phyloP scores from a whole-genome alignment of 2,797 vertebrate genomes.

The Micrastur ruficollis region DNA sequence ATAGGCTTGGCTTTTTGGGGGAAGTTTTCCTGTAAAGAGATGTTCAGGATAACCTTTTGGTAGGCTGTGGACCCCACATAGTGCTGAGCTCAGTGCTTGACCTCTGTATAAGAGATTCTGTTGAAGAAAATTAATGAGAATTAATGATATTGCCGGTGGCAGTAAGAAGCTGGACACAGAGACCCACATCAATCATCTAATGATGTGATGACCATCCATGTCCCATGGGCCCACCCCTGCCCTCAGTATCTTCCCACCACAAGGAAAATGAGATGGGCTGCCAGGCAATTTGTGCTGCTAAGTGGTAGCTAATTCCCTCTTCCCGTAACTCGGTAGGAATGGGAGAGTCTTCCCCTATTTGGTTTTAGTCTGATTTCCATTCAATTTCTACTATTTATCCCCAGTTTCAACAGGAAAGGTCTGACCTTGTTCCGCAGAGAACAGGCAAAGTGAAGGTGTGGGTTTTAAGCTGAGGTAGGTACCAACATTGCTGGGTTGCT shows the following conservation, averaged over 20 bases:
- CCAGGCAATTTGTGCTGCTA: neutral
- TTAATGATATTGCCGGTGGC: neutral
- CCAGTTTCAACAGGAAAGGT: accelerated
- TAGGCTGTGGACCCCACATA: neutral
- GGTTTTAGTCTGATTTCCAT: neutral
- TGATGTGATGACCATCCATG: neutral
- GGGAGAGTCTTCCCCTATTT: neutral
- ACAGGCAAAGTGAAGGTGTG: neutral
- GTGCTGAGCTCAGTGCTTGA: neutral
- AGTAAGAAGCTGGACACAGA: neutral
- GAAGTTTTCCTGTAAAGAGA: neutral
- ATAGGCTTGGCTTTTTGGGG: neutral
- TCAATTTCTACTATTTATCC: neutral
- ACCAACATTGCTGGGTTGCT: neutral
- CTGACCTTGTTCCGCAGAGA: neutral
- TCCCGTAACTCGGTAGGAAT: neutral
- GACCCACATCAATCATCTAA: neutral
- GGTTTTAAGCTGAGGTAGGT: neutral
- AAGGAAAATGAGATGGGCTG: neutral
- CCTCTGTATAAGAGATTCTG: neutral
- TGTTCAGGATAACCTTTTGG: neutral
- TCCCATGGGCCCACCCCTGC: accelerated
- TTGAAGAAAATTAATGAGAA: neutral
- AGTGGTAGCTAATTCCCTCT: neutral
- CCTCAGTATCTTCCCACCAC: neutral